Evolutionary conservation across 2,797 vertebrate species (phyloP).

Genomic region (Glossophaga mutica): DNA sequence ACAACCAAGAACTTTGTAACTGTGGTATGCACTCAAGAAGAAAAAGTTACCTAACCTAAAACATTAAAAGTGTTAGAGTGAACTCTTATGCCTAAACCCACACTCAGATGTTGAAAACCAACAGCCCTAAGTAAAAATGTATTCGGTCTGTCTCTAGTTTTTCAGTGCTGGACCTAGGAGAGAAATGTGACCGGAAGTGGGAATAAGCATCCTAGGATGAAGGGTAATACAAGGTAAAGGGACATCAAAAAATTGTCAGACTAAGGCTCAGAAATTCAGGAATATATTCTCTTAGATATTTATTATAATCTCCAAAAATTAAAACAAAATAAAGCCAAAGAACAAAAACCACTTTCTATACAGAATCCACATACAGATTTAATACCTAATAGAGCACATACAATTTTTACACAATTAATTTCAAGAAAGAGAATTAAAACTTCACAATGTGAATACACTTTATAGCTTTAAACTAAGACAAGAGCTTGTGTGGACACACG

Average conservation of each 20-base stretch:
- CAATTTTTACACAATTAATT: conserved; percentile 76
- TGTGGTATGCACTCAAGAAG: not conserved
- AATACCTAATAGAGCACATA: conserved; percentile 83
- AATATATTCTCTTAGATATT: conserved; percentile 90
- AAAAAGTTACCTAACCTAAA: not conserved
- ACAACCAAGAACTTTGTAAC: not conserved
- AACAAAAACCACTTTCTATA: conserved; percentile 82
- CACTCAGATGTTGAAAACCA: not conserved
- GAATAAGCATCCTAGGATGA: not conserved
- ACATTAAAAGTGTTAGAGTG: not conserved
- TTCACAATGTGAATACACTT: conserved; percentile 76
- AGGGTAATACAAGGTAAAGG: not conserved
- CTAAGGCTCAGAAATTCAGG: conserved; percentile 74
- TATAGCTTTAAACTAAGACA: conserved; percentile 75
- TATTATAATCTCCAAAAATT: conserved; percentile 88
- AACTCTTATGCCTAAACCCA: not conserved
- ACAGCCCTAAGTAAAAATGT: not conserved
- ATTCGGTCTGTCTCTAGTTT: not conserved
- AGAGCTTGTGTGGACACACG: conserved; percentile 64
- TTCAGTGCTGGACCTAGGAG: not conserved
- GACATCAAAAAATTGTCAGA: not conserved
- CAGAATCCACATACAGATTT: conserved; percentile 86
- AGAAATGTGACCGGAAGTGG: not conserved
- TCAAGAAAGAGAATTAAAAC: conserved; percentile 77
- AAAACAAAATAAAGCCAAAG: conserved; percentile 80